Percentiles rank a stretch among this genome's conserved stretches.
Conservation (phyloP, 2,797 vertebrate species). For the Catostomus latipinnis region DNA sequence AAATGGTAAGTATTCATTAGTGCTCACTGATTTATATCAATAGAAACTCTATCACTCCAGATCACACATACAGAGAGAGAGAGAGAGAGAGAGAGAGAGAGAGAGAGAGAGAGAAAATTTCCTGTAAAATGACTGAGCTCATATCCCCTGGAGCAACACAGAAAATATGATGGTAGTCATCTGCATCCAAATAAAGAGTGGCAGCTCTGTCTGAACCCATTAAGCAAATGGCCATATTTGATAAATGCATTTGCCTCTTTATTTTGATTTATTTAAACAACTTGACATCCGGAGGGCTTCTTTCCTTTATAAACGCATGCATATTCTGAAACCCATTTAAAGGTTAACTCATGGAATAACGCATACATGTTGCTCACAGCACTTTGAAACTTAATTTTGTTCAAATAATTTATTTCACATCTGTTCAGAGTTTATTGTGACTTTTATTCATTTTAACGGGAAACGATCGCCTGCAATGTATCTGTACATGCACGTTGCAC, state of each 20-base stretch:
- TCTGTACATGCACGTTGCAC: not conserved
- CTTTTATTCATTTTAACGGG: constrained; percentile 18
- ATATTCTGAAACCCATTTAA: constrained; percentile 23
- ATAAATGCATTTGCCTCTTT: constrained; percentile 71
- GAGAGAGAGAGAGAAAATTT: not conserved
- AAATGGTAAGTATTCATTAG: not conserved
- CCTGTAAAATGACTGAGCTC: constrained; percentile 23
- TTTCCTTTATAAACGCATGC: constrained; percentile 37
- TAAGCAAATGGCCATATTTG: constrained; percentile 79
- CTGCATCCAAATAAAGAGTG: constrained; percentile 35
- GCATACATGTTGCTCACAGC: constrained; percentile 15
- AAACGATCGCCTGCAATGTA: not conserved
- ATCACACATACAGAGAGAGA: not conserved
- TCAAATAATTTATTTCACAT: constrained; percentile 25
- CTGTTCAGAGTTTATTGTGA: constrained; percentile 16
- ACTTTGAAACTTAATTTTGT: constrained; percentile 20
- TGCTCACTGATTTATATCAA: constrained; percentile 15
- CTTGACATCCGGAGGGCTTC: constrained; percentile 59
- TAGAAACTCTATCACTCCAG: not conserved
- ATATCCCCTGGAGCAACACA: constrained; percentile 35
- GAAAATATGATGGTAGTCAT: constrained; percentile 52
- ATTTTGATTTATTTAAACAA: constrained; percentile 64
- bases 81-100: too few species aligned
- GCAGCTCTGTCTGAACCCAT: constrained; percentile 63
- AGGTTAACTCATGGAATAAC: constrained; percentile 12